phyloP scores from a whole-genome alignment of 1,140 invertebrate genomes.

The Heliconius nattereri region DNA sequence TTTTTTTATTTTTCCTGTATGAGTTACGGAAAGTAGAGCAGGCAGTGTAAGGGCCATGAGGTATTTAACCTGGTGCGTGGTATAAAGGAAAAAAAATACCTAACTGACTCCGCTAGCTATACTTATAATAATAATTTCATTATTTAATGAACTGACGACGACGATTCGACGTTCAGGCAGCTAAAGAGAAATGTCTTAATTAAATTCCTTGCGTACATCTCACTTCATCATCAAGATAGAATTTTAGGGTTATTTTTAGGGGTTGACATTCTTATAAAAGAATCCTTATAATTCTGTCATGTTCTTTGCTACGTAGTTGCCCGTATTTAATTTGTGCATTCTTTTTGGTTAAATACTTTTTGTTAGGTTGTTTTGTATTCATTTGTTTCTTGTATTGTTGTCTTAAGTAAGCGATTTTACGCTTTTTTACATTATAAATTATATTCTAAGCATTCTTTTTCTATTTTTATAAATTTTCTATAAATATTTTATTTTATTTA shows the following conservation, averaged over 20 bases:
- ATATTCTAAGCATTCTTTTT: too few relatives aligned
- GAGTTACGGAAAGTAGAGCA: too few relatives aligned
- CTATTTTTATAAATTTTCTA: too few relatives aligned
- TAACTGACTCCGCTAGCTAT: background rate
- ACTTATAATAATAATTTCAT: background rate
- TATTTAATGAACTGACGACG: constrained; percentile 1
- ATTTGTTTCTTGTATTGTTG: background rate
- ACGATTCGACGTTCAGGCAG: background rate
- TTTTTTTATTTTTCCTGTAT: too few relatives aligned
- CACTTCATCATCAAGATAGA: constrained; percentile 12
- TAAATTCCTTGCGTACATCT: constrained; percentile 18
- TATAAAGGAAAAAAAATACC: background rate
- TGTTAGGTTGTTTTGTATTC: background rate
- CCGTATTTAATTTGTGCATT: background rate
- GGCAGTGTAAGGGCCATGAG: too few relatives aligned
- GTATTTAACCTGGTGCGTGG: background rate
- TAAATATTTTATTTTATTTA: too few relatives aligned
- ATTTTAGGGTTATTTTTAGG: background rate
- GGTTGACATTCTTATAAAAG: background rate
- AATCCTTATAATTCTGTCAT: constrained; percentile 8
- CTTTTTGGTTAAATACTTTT: background rate
- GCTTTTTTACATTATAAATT: background rate
- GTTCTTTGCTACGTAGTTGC: background rate
- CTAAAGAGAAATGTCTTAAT: constrained; percentile 1
- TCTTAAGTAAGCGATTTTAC: background rate